Base-by-base conservation (phyloP, 2,797 vertebrate genomes). In the Taenioides sp. region DNA sequence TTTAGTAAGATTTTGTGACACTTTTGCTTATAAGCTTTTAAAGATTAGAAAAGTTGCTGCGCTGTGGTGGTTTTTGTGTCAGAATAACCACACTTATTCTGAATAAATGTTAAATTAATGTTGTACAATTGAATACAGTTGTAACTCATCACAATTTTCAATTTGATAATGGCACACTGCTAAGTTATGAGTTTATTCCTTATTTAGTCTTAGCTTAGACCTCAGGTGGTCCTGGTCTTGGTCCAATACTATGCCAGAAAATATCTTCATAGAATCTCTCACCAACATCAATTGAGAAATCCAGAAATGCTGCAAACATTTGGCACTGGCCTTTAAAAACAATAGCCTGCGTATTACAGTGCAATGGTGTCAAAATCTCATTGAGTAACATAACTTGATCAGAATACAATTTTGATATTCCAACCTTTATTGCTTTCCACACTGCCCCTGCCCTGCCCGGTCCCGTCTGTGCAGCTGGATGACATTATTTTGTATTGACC, bases 401-500 rank as follows among this genome's bases (percentile, higher is more conserved):
- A 61, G 10, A 43, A 16, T 20, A 23, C 3, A 25, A 4, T 23
- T 40, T 43, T 43, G 43, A 16, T 40, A 12, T 22, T 22, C 34
- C 34, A 65, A 5, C 4, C 22, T 65, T 47, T 25, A 65, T 47
- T 43, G 12, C 22, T 65, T 27, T 66, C 49, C 17, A 5, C 3
- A 18, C 54, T 57, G 7, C 23, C 40, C 17, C 68, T 69, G 31
- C 31, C 66, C 52, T n/a, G 66, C 43, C 68, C 4, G 50, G 67
- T 71, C 23, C 74, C 52, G 59, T 76, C 78, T 68, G n/a, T 75
- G 60, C 83, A 83, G 76, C 82, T 75, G 73, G 66, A 80, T 80
- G 73, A 87, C 70, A 77, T 89, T 81, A 80, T 74, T 65, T 54
- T 40, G 31, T 23, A 65, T 72, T 59, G 67, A 54, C 28, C 64